These are phyloP conservation scores for Drosophila fulvimacula DNA, from an alignment of 2,888 invertebrate species.

Conservation along the genomic window DNA sequence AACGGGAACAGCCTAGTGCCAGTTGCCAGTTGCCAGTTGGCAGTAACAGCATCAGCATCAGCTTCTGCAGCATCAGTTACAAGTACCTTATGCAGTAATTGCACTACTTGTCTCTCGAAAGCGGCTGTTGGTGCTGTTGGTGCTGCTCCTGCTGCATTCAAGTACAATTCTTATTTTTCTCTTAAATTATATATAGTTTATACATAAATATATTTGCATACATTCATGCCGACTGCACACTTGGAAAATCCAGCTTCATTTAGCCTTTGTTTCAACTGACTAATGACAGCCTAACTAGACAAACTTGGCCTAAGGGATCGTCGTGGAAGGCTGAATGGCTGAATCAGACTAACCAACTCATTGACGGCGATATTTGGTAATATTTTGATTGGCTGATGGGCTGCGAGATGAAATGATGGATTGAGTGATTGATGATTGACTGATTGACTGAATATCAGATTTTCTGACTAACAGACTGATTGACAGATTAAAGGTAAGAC, in stretches of 20 bases:
- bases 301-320: not conserved
- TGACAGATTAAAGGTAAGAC: not conserved
- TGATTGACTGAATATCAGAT: too few species aligned
- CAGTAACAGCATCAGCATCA: constrained; percentile 20
- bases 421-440: not conserved
- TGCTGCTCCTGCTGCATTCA: constrained; percentile 40
- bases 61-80: constrained; percentile 42
- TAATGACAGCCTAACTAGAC: not conserved
- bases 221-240: not conserved
- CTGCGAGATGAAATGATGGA: not conserved
- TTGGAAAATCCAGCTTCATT: not conserved
- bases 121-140: constrained; percentile 26
- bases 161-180: constrained; percentile 59
- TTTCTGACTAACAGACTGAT: not conserved
- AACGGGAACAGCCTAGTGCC: constrained; percentile 15
- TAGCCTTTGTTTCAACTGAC: not conserved
- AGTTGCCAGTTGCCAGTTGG: constrained; percentile 33
- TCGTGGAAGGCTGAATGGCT: not conserved
- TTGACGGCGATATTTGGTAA: too few species aligned
- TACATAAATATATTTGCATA: constrained; percentile 22
- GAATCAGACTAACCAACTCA: not conserved
- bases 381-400: not conserved
- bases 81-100: constrained; percentile 80
- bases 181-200: constrained; percentile 11
- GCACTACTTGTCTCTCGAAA: constrained; percentile 72